Base-by-base conservation (phyloP, 1,140 invertebrate species). In the Nixonia krombeini region DNA sequence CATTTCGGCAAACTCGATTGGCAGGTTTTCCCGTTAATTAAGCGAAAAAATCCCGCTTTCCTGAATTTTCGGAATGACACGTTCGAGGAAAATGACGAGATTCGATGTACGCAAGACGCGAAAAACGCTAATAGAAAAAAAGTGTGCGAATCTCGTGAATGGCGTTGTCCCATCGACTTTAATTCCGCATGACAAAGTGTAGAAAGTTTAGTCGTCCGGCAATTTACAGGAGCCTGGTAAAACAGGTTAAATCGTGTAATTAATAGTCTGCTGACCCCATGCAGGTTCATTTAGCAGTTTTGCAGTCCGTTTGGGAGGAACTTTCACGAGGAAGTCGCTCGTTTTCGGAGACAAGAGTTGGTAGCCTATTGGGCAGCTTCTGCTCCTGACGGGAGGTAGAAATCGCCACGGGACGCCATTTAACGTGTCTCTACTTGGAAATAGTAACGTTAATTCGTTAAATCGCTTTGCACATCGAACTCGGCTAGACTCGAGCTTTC, bases 381-480 rank as follows among this genome's bases (percentile, higher is more conserved):
- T 68, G 66, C 62, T 62, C 65, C 62, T 72, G 70, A 72, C 70
- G 65, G 70, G 65, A 68, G 65, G 70, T 65, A 68, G 65, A 51
- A 61, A 65, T 62, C 70, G 55, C 70, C 56, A 65, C 65, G 62
- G 70, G 70, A 72, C 47, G 58, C 65, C 65, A 66, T 69, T 72
- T 72, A 72, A 72, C 65, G 65, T 72, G 65, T 69, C 62, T 69
- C 57, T 69, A 69, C 66, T 69, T 66, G 64, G 67, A 72, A n/a
- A 72, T 72, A 69, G 61, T 72, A 66, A 72, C 62, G 57, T 72
- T 72, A 57, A 72, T 65, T 66, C 70, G 65, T 72, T 72, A 58
- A 65, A 72, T 72, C 65, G 65, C 62, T 65, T 70, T 68, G 45
- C 61, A 61, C 41, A 63, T 64, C 41, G 35, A 29, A 31, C 12